Percentiles rank a stretch among this genome's conserved stretches.
Conservation (phyloP, 2,888 invertebrate species). For the Microchrysa polita region DNA sequence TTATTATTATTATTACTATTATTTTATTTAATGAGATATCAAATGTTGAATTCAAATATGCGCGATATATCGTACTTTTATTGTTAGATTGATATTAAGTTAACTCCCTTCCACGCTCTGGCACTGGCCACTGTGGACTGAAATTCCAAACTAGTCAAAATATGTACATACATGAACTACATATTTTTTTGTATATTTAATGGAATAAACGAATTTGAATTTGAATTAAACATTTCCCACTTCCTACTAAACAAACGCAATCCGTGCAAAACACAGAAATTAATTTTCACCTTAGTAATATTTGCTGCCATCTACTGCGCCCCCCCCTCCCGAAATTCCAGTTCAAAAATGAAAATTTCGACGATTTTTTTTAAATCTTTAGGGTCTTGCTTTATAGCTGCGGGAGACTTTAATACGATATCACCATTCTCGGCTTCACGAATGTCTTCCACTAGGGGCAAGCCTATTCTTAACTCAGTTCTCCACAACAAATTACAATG, state of each 20-base stretch:
- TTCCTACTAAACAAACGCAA: not conserved
- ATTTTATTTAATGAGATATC: no score
- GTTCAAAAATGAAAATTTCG: not conserved
- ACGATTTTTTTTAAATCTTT: not conserved
- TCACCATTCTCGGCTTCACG: not conserved
- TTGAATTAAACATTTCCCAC: conserved; percentile 17
- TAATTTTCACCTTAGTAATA: not conserved
- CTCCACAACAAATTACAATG: not conserved
- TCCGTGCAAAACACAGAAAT: conserved; percentile 25
- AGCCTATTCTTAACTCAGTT: not conserved
- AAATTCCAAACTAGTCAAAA: no score
- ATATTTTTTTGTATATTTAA: no score
- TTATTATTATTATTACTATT: no score
- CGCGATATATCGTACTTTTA: no score
- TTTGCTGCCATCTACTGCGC: conserved; percentile 31
- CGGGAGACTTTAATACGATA: not conserved
- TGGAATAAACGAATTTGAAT: no score
- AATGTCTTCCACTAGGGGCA: not conserved
- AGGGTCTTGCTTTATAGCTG: conserved; percentile 3
- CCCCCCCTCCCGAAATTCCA: conserved; percentile 17
- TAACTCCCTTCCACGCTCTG: no score
- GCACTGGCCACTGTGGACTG: no score
- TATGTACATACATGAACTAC: no score
- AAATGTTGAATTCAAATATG: no score
- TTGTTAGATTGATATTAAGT: no score